Evolutionary conservation across 1,140 invertebrate genomes (phyloP).

Genomic region (Muscidifurax raptorellus): DNA sequence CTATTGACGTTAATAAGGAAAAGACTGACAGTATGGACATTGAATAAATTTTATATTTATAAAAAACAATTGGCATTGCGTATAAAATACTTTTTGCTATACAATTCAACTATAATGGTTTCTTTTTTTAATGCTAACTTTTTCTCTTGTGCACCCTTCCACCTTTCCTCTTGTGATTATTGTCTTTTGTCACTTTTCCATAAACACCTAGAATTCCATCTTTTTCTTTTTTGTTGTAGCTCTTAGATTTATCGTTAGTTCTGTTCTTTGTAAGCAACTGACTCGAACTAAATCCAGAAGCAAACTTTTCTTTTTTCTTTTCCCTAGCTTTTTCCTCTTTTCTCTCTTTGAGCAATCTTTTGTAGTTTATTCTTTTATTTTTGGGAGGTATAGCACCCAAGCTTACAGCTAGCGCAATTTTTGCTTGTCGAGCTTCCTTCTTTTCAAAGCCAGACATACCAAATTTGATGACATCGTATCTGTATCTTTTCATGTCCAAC

Average conservation of each 20-base stretch:
- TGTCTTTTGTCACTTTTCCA: slow-evolving; percentile 59
- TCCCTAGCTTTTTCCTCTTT: slow-evolving; percentile 70
- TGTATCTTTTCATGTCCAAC: slow-evolving; percentile 77
- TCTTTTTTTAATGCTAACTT: neutral
- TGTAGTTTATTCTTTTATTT: slow-evolving; percentile 78
- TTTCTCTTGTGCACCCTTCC: slow-evolving; percentile 50
- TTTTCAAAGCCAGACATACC: slow-evolving; percentile 78
- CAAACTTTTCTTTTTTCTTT: slow-evolving; percentile 64
- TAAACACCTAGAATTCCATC: slow-evolving; percentile 60
- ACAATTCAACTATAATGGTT: neutral
- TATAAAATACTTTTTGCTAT: slow-evolving; percentile 13
- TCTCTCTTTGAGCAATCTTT: slow-evolving; percentile 71
- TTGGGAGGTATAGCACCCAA: slow-evolving; percentile 80
- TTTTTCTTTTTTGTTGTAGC: slow-evolving; percentile 18
- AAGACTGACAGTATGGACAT: slow-evolving; percentile 14
- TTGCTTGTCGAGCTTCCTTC: slow-evolving; percentile 77
- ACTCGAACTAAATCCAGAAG: slow-evolving; percentile 72
- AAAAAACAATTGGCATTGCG: neutral
- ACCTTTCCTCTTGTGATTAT: slow-evolving; percentile 47
- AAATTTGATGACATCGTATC: slow-evolving; percentile 81
- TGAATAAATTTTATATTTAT: slow-evolving; percentile 13
- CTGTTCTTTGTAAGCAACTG: slow-evolving; percentile 64
- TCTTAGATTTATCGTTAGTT: slow-evolving; percentile 61
- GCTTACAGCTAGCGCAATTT: slow-evolving; percentile 78
- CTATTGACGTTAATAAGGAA: neutral